phyloP scores from a whole-genome alignment of 2,113 vertebrate genomes.

The human (Homo sapiens) region DNA sequence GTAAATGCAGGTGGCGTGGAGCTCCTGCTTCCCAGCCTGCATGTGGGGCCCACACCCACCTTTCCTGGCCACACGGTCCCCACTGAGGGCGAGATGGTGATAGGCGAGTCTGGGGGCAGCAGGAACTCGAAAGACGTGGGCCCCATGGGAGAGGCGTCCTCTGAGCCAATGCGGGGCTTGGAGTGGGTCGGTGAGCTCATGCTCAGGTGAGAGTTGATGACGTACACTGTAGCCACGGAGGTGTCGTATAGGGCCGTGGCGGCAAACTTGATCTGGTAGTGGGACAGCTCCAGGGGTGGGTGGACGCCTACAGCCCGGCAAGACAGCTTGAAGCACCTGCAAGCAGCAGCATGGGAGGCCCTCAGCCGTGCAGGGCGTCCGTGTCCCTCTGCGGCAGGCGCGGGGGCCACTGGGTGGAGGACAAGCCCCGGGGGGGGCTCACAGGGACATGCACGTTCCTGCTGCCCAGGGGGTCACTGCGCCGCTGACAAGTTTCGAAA shows the following conservation, averaged over 20 bases:
- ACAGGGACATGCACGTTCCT: rapidly evolving
- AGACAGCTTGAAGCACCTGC: conserved; percentile 90
- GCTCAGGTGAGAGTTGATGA: conserved; percentile 83
- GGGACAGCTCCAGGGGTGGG: conserved; percentile 92
- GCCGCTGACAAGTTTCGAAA: neutral
- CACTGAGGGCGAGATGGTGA: conserved; percentile 87
- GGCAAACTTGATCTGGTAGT: conserved; percentile 90
- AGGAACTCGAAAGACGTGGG: conserved; percentile 90
- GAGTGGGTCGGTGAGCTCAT: conserved; percentile 72
- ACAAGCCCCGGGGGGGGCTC: neutral
- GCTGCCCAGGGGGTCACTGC: neutral
- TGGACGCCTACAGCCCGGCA: conserved; percentile 90
- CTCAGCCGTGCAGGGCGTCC: rapidly evolving
- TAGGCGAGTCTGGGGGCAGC: conserved; percentile 82
- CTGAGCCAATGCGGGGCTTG: conserved; percentile 70
- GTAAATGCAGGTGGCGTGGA: conserved; percentile 36
- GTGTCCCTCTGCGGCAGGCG: neutral
- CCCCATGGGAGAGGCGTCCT: conserved; percentile 72
- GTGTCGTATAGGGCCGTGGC: conserved; percentile 88
- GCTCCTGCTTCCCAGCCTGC: rapidly evolving
- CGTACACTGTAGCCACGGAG: conserved; percentile 85
- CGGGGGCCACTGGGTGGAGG: neutral
- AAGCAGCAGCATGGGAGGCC: rapidly evolving
- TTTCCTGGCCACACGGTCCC: conserved; percentile 87
- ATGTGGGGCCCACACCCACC: conserved; percentile 70